Percentiles rank a stretch among this genome's conserved stretches.
Evolutionary conservation across 23 tunicate genomes (phyloP).

Genomic region (Ascidia mentula): DNA sequence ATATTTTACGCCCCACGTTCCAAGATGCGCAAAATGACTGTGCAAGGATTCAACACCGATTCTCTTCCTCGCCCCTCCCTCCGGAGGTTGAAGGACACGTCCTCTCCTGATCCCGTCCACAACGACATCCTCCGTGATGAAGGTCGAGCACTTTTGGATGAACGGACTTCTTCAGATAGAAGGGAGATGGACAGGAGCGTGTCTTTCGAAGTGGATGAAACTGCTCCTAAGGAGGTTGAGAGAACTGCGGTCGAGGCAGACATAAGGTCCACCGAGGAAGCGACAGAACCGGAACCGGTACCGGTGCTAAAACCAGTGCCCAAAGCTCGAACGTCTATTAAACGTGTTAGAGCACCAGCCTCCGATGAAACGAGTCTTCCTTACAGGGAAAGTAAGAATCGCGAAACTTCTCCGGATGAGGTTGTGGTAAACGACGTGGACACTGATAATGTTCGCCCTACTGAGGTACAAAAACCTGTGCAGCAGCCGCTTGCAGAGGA

Average conservation of each 20-base stretch:
- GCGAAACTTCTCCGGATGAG: too few species aligned
- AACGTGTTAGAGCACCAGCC: neutral
- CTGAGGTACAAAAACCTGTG: too few species aligned
- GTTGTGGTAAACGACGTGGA: too few species aligned
- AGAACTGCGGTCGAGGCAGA: neutral
- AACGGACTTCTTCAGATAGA: neutral
- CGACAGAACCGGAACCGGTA: neutral
- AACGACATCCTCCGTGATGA: neutral
- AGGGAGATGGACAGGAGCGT: neutral
- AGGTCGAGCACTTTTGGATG: neutral
- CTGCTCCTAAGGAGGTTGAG: neutral
- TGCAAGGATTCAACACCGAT: neutral
- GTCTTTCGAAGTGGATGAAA: neutral
- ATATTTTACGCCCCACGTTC: conserved; percentile 68
- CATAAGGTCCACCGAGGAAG: too few species aligned
- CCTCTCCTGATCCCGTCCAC: neutral
- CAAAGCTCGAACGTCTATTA: neutral
- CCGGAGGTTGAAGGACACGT: conserved; percentile 1
- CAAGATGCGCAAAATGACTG: conserved; percentile 24
- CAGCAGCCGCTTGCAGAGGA: too few species aligned
- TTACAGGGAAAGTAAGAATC: too few species aligned
- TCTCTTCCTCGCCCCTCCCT: conserved; percentile 25
- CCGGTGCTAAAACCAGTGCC: neutral
- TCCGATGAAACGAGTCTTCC: neutral
- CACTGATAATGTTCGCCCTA: too few species aligned